Percentiles rank a stretch among this genome's conserved stretches.
Conservation (phyloP, 2,797 vertebrate genomes). For the Peromyscus melanophrys region DNA sequence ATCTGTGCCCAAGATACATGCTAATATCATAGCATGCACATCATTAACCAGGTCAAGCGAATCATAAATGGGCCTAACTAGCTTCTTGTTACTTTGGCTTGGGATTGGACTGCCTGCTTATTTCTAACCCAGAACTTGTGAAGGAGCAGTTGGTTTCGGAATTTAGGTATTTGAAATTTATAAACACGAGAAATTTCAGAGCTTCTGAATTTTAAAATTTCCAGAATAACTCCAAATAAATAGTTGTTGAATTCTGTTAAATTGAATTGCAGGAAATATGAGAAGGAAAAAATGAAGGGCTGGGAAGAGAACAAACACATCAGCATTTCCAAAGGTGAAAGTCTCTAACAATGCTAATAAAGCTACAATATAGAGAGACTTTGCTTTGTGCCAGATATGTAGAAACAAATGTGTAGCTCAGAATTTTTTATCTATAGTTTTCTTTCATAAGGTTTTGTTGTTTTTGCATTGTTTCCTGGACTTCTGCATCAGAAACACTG, state of each 20-base stretch:
- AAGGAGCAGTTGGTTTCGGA: neutral
- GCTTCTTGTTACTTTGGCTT: neutral
- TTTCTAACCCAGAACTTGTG: neutral
- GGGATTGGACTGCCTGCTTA: neutral
- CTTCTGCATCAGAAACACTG: neutral
- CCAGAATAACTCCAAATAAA: neutral
- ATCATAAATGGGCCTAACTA: conserved; percentile 4
- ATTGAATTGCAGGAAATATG: neutral
- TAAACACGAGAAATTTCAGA: neutral
- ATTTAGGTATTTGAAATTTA: neutral
- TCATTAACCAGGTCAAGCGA: neutral
- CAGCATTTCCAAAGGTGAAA: neutral
- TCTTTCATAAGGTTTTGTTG: neutral
- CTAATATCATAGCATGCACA: neutral
- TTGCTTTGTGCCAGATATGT: neutral
- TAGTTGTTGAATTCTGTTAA: neutral
- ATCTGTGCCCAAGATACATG: neutral
- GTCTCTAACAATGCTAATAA: neutral
- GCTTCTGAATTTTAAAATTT: neutral
- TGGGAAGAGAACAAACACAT: neutral
- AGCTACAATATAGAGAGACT: neutral
- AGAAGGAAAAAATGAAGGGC: neutral
- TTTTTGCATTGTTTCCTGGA: neutral
- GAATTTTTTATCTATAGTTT: neutral
- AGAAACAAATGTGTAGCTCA: neutral